Evolutionary conservation across 2,888 invertebrate species (phyloP), one percentile per base, ranked within the genome.

Genomic region (Melinaea marsaeus): DNA sequence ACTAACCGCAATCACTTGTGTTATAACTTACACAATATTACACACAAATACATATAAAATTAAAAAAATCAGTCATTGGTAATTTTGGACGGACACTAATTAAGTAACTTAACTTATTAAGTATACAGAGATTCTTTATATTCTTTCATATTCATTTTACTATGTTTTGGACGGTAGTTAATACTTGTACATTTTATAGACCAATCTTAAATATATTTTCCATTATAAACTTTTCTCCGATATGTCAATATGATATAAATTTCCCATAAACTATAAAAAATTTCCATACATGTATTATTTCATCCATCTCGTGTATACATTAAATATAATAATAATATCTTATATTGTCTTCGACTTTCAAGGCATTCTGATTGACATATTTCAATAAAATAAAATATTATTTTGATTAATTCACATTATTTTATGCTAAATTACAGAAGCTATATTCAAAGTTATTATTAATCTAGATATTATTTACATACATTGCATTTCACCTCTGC

Each of bases 61-160:
- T 80, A 73, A 81, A 84, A 77, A 75, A 80, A 78, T 88, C 88
- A 88, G 89, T 88, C 87, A 86, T 86, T 86, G 80, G 81, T 85
- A 83, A 87, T 77, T 82, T 89, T 90, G 90, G 90, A 90, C 90
- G 90, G 90, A 90, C 83, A 87, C 84, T 88, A 89, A 80, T 80
- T 88, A 90, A 88, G 89, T 89, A 87, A 84, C 81, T 32, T 71
- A 77, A 79, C 79, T 81, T 76, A 80, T 72, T 75, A 70, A 69
- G 66, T 74, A 69, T 71, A 76, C 76, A 51, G 83, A 86, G 78
- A 83, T 83, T 85, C 79, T 69, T 75, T 65, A 68, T 63, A 67
- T 69, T 59, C 59, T 69, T 64, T 64, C 65, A 69, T 68, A 63
- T 68, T 65, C 65, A 64, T 56, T 67, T 67, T 67, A 65, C 62